These are phyloP conservation scores for Hucho hucho DNA, from an alignment of 2,113 vertebrate genomes.

Conservation along the genomic window DNA sequence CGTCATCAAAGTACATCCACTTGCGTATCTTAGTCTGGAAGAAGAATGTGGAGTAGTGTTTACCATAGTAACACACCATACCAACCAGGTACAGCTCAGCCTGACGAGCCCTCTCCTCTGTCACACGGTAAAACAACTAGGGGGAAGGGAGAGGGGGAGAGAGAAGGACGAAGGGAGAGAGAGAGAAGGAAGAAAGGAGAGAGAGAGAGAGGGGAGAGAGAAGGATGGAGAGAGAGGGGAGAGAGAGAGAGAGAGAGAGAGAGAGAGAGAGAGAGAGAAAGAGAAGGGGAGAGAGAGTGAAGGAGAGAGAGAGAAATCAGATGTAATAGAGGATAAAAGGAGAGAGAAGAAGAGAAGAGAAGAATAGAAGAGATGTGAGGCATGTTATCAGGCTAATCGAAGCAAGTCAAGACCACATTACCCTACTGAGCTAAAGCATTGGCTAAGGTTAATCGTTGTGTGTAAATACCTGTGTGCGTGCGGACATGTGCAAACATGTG, in stretches of 20 bases:
- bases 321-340: constrained; percentile 19
- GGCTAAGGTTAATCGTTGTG: neutral
- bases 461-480: neutral
- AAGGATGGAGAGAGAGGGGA: too few species aligned
- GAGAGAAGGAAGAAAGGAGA: too few species aligned
- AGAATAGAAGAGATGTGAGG: too few species aligned
- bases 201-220: neutral
- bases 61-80: constrained; percentile 99
- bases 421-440: neutral
- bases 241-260: neutral
- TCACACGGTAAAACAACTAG: constrained; percentile 91
- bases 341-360: neutral
- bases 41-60: constrained; percentile 98
- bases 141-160: constrained; percentile 5
- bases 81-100: constrained; percentile 96
- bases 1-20: constrained; percentile 99
- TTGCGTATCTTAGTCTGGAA: constrained; percentile 98
- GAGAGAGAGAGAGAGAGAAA: neutral
- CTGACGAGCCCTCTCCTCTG: constrained; percentile 92
- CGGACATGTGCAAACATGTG: too few species aligned
- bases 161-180: neutral
- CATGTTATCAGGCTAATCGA: neutral
- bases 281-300: too few species aligned
- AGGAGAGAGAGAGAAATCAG: neutral
- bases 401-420: neutral